phyloP scores from a whole-genome alignment of 2,888 invertebrate species.

The Metalampra italica region DNA sequence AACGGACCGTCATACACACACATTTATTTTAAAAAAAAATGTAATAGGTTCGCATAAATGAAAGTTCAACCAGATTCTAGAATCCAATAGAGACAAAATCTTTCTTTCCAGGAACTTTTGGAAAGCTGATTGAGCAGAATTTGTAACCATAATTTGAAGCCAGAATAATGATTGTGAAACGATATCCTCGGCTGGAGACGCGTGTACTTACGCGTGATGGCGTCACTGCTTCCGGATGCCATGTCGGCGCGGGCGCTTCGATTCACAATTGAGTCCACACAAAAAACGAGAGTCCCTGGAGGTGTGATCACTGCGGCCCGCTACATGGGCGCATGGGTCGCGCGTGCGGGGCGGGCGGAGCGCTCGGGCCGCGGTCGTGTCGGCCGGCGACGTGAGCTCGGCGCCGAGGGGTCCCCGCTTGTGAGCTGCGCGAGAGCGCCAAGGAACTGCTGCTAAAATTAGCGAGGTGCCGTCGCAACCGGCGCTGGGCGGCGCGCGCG shows the following conservation, averaged over 20 bases:
- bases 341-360: slow-evolving; percentile 9
- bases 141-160: not conserved
- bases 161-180: not conserved
- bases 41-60: no score
- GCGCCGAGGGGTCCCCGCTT: slow-evolving; percentile 38
- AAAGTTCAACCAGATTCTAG: no score
- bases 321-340: slow-evolving; percentile 23
- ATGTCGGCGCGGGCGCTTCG: slow-evolving; percentile 35
- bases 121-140: no score
- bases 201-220: slow-evolving; percentile 5
- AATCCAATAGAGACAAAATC: no score
- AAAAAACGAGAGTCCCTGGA: slow-evolving; percentile 25
- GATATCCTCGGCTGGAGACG: no score
- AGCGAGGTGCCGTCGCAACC: slow-evolving; percentile 37
- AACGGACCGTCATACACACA: not conserved
- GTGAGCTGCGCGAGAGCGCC: slow-evolving; percentile 31
- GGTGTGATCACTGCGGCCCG: slow-evolving; percentile 24
- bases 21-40: not conserved
- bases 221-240: slow-evolving; percentile 46
- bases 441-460: slow-evolving; percentile 53
- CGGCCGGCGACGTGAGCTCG: slow-evolving; percentile 45
- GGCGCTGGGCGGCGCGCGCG: slow-evolving; percentile 19
- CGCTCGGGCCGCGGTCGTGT: slow-evolving; percentile 10
- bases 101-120: no score
- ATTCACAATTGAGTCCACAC: slow-evolving; percentile 28